Base-by-base conservation (phyloP, 2,797 vertebrate species). In the Mastacembelus armatus region DNA sequence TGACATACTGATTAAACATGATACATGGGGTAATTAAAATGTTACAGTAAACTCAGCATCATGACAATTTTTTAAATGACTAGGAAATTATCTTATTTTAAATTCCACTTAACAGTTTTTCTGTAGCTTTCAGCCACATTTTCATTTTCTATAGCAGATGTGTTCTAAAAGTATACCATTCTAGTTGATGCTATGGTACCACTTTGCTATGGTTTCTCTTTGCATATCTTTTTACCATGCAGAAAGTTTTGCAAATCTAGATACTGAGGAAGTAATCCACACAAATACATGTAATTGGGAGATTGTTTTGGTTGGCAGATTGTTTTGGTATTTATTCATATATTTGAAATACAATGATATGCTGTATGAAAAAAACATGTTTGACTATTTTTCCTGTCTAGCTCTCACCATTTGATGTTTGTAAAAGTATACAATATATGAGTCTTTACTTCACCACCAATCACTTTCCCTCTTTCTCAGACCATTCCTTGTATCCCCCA, bases 401-500 rank as follows among this genome's bases (percentile, higher is more conserved):
- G 15, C 10, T 43, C 51, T 50, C 18, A 43, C 4, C n/a, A 59
- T 5, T 22, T 43, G 0, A 15, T 56, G 10, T n/a, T 58, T 22
- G 47, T 1, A 67, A 39, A 58, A 4, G 47, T 16, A 33, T 21
- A 11, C 11, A 4, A 47, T 16, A 33, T 21, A 11, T 11, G 0
- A 59, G 10, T 5, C 1, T 39, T 19, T 66, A 1, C 5, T 73
- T 51, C 35, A 18, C 39, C 4, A 16, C 0, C 5, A 64, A 62
- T 92, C 66, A 93, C 40, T 92, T 88, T 18, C 71, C 65, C 36
- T 86, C 85, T 21, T 90, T 93, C 16, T 80, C 79, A 33, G 81
- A 88, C 94, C 94, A 94, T 80, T 93, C 89, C 52, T 69, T 84
- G 83, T 88, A 95, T 64, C 80, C 92, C n/a, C 94, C 92, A 2